A percentile compares a stretch with the other conserved stretches of the same genome.
Evolutionary conservation across 1,140 invertebrate genomes (phyloP).

Genomic region (Drosophila yakuba): DNA sequence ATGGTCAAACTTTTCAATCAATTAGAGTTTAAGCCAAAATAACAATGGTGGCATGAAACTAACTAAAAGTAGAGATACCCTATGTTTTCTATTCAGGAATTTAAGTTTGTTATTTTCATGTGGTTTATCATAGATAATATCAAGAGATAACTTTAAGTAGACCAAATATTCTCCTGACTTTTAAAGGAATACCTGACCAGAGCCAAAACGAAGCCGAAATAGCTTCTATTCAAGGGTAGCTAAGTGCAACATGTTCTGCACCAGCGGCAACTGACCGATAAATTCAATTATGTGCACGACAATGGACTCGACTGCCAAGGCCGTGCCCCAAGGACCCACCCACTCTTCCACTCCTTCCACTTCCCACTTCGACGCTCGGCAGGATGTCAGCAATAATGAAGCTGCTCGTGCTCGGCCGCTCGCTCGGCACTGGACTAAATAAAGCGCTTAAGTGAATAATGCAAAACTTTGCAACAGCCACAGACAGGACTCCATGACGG

Average conservation of each 20-base stretch:
- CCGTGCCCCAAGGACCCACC: constrained; percentile 16
- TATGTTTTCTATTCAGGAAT: too few relatives aligned
- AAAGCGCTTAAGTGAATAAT: constrained; percentile 83
- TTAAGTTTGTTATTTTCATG: too few relatives aligned
- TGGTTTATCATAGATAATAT: too few relatives aligned
- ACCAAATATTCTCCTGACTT: too few relatives aligned
- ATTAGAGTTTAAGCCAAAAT: constrained; percentile 20
- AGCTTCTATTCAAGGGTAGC: constrained; percentile 10
- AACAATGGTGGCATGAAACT: background rate
- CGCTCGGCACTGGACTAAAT: constrained; percentile 69
- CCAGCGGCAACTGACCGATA: constrained; percentile 60
- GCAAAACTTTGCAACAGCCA: constrained; percentile 75
- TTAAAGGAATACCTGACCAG: constrained; percentile 6
- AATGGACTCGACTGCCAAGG: constrained; percentile 29
- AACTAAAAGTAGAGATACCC: background rate
- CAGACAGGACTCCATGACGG: constrained; percentile 20
- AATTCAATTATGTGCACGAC: constrained; percentile 76
- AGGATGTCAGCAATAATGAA: constrained; percentile 75
- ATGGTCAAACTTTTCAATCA: constrained; percentile 5
- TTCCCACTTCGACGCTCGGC: constrained; percentile 24
- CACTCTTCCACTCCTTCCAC: background rate
- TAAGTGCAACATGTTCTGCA: constrained; percentile 65
- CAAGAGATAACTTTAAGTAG: too few relatives aligned
- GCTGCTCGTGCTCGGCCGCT: constrained; percentile 41
- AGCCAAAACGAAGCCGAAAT: constrained; percentile 3